A percentile compares a stretch with the other conserved stretches of the same genome.
phyloP scores from a whole-genome alignment of 1,140 invertebrate genomes.

The Cyclargus thomasi region DNA sequence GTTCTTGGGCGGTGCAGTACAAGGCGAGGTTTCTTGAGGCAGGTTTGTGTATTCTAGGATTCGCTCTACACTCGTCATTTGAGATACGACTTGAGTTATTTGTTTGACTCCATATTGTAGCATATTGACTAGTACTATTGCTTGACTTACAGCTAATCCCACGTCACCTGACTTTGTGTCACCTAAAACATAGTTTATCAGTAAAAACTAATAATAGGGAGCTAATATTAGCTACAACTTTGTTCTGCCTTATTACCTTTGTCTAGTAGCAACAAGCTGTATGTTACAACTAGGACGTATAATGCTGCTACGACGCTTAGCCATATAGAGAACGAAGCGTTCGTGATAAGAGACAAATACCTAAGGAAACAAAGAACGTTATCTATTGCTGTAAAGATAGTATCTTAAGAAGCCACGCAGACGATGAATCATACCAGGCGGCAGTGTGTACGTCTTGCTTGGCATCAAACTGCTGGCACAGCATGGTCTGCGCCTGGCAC shows the following conservation, averaged over 20 bases:
- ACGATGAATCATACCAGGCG: constrained; percentile 56
- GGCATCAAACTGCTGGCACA: constrained; percentile 84
- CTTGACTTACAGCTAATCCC: constrained; percentile 88
- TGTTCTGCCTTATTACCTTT: constrained; percentile 54
- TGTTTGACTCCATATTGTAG: constrained; percentile 91
- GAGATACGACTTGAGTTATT: constrained; percentile 86
- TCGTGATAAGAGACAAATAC: constrained; percentile 84
- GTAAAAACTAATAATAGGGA: background rate
- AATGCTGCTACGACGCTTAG: constrained; percentile 84
- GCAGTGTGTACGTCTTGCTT: constrained; percentile 79
- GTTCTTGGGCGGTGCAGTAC: constrained; percentile 69
- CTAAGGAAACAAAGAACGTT: constrained; percentile 36
- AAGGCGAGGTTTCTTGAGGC: constrained; percentile 70
- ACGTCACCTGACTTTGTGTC: constrained; percentile 79
- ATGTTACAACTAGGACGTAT: constrained; percentile 81
- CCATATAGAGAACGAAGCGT: constrained; percentile 87
- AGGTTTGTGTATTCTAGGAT: constrained; percentile 85
- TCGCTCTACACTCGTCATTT: constrained; percentile 90
- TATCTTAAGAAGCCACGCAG: too few species aligned
- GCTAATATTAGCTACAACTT: background rate
- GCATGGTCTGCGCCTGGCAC: constrained; percentile 79
- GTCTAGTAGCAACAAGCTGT: constrained; percentile 81
- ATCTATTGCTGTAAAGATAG: background rate
- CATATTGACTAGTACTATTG: constrained; percentile 88
- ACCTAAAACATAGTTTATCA: constrained; percentile 32